phyloP scores from a whole-genome alignment of 2,888 invertebrate species.

The Nemoura dubitans region DNA sequence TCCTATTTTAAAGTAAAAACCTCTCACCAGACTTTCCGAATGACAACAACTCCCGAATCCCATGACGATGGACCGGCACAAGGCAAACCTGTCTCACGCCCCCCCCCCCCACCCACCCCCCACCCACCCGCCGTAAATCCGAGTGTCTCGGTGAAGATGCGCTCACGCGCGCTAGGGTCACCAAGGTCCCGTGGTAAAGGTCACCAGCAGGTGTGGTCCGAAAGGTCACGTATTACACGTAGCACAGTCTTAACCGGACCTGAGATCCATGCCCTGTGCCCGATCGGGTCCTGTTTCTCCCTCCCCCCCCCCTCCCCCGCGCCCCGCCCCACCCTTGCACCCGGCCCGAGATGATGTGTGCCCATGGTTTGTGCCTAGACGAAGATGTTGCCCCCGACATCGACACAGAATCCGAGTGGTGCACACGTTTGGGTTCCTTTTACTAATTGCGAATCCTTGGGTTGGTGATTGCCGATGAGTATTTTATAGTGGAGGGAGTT shows the following conservation, averaged over 20 bases:
- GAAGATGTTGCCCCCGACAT: too few relatives aligned
- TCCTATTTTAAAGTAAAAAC: not conserved
- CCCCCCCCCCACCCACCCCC: not conserved
- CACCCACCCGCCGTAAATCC: not conserved
- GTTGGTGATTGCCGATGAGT: too few relatives aligned
- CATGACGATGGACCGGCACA: not conserved
- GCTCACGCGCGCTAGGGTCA: not conserved
- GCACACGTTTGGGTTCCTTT: too few relatives aligned
- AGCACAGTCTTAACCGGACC: not conserved
- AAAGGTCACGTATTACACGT: not conserved
- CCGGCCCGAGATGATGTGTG: too few relatives aligned
- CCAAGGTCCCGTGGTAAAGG: not conserved
- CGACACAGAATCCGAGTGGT: too few relatives aligned
- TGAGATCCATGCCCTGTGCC: not conserved
- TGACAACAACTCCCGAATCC: not conserved
- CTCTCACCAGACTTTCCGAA: not conserved
- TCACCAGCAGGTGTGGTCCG: not conserved
- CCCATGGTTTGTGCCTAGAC: too few relatives aligned
- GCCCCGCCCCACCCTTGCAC: too few relatives aligned
- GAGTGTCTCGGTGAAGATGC: not conserved
- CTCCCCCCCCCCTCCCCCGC: not conserved
- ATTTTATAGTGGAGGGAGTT: too few relatives aligned
- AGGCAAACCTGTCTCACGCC: not conserved
- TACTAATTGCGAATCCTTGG: too few relatives aligned
- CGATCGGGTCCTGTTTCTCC: not conserved